A percentile compares a stretch with the other conserved stretches of the same genome.
Evolutionary conservation across 35 echinoderm and acorn worm species (phyloP).

Genomic region (Heliocidaris tuberculata): DNA sequence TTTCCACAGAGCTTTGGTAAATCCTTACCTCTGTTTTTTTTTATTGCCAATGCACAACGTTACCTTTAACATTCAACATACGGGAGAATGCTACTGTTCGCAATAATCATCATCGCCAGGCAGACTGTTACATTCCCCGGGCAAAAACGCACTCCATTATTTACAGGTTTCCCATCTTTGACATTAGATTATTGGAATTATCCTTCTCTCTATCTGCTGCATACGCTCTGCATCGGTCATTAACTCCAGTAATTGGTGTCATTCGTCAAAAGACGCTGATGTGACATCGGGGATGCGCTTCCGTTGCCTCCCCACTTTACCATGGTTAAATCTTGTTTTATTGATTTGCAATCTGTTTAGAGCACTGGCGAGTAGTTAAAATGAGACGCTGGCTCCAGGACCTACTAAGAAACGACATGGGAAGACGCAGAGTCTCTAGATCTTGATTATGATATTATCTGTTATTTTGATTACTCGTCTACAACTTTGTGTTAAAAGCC

Average conservation of each 20-base stretch:
- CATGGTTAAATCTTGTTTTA: conserved; percentile 12
- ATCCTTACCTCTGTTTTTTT: background rate
- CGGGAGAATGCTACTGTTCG: background rate
- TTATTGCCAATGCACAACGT: background rate
- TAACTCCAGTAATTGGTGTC: conserved; percentile 42
- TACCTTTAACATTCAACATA: background rate
- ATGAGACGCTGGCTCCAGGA: background rate
- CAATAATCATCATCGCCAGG: background rate
- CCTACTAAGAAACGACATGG: background rate
- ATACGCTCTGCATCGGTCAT: conserved; percentile 21
- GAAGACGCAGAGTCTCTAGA: background rate
- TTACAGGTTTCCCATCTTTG: conserved; percentile 2
- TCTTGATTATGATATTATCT: background rate
- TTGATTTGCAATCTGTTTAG: conserved; percentile 18
- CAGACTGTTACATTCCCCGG: conserved; percentile 23
- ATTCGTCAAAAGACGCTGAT: conserved; percentile 26
- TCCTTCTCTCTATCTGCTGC: conserved; percentile 24
- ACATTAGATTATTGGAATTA: conserved; percentile 37
- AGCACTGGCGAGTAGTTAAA: background rate
- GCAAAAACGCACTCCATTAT: conserved; percentile 27
- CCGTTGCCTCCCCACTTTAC: conserved; percentile 13
- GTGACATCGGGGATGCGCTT: conserved; percentile 14
- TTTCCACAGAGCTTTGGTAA: background rate
- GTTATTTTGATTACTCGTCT: background rate
- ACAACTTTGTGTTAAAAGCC: background rate